phyloP scores from a whole-genome alignment of 2,797 vertebrate species.

The Vespertilio murinus region DNA sequence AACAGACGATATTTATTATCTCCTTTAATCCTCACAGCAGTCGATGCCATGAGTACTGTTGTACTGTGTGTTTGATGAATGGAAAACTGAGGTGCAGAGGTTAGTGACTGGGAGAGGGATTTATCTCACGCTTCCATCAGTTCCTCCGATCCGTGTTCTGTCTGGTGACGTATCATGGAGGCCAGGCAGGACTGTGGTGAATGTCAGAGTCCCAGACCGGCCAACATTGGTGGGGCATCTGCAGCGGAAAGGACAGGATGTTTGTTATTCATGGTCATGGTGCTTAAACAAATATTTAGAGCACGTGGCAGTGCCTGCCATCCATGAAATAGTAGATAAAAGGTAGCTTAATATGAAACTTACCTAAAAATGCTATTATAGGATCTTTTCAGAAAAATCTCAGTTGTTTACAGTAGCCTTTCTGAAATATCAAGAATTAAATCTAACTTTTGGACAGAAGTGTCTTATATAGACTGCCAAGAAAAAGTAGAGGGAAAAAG shows the following conservation, averaged over 20 bases:
- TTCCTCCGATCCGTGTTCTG: not conserved
- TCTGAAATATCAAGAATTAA: not conserved
- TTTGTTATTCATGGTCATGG: accelerated
- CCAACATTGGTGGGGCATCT: no score
- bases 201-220: not conserved
- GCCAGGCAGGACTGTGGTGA: not conserved
- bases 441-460: not conserved
- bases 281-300: not conserved
- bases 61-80: not conserved
- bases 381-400: not conserved
- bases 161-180: not conserved
- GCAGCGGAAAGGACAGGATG: not conserved
- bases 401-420: not conserved
- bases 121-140: no score
- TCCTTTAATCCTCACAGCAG: not conserved
- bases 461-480: not conserved
- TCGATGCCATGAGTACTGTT: not conserved
- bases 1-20: not conserved
- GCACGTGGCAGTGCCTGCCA: not conserved
- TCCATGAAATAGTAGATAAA: not conserved
- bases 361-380: not conserved
- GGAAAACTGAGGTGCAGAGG: not conserved
- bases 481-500: not conserved
- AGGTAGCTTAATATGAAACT: not conserved
- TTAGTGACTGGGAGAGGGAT: not conserved